Percentiles rank a stretch among this genome's conserved stretches.
These are phyloP conservation scores for Vespertilio murinus DNA, from an alignment of 2,797 vertebrate species.

Conservation along the genomic window DNA sequence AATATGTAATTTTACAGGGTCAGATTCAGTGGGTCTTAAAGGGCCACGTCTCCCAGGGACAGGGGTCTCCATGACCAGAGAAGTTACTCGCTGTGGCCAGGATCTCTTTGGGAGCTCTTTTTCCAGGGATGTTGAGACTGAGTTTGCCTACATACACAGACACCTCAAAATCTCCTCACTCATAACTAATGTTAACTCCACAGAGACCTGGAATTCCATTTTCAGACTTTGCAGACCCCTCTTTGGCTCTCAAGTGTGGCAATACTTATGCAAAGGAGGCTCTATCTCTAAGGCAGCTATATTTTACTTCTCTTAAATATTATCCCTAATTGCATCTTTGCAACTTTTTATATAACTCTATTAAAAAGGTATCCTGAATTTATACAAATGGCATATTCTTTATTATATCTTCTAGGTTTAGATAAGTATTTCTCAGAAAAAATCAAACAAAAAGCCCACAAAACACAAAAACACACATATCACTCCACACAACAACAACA, in stretches of 20 bases:
- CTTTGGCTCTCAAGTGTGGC: neutral
- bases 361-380: neutral
- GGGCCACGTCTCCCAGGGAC: neutral
- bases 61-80: neutral
- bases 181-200: neutral
- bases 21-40: neutral
- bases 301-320: neutral
- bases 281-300: neutral
- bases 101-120: conserved; percentile 5
- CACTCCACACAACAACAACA: neutral
- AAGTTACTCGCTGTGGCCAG: neutral
- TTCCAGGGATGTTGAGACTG: conserved; percentile 49
- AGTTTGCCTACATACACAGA: neutral
- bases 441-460: neutral
- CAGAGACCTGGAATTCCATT: neutral
- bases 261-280: neutral
- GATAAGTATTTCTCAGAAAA: too few relatives aligned
- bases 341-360: neutral
- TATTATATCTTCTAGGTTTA: neutral
- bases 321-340: neutral
- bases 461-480: neutral
- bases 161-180: neutral
- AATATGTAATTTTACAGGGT: neutral
- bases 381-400: neutral
- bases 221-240: conserved; percentile 48